Evolutionary conservation across 2,113 vertebrate species (phyloP), one percentile per base, ranked within the genome.

Genomic region (Ranitomeya variabilis): DNA sequence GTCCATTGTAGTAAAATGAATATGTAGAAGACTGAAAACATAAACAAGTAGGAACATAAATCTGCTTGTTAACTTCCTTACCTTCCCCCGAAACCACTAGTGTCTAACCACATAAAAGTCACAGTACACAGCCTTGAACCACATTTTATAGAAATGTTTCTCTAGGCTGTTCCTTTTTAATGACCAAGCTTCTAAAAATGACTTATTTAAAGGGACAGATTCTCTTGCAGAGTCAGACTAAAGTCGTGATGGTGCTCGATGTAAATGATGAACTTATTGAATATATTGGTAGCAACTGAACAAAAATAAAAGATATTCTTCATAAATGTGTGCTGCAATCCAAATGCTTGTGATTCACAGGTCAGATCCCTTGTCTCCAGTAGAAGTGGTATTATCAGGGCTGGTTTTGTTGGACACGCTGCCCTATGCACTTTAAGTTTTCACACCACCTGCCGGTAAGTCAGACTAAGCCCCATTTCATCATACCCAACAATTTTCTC

Each of bases 351-450:
- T 83, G 81, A 31, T 62, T 71, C 64, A 84, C 64, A 9, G 66
- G n/a, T 18, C 64, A n/a, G n/a, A 55, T 84, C 64, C 81, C 64
- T n/a, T 55, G 81, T 84, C 82, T 84, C 64, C 45, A 71, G 64
- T 5, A n/a, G 45, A 84, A 51, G n/a, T 10, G 15, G 45, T 13
- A 2, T 54, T n/a, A 6, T 51, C 15, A 45, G 5, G 37, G 37
- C 37, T 5, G 37, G 37, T 45, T 45, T 45, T 45, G 37, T 45
- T 45, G 37, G 37, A 45, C 37, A 45, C 37, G 37, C 37, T 45
- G 37, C 37, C 37, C 37, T 45, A 45, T 0, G 37, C 37, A 45
- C 37, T 45, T 45, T 45, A 45, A 45, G 37, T 45, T 45, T 45
- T 45, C 37, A 45, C 37, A 45, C 37, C 37, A 45, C 37, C 37